Evolutionary conservation across 2,113 vertebrate genomes (phyloP), one percentile per base, ranked within the genome.

Genomic region (Poicephalus gulielmi): DNA sequence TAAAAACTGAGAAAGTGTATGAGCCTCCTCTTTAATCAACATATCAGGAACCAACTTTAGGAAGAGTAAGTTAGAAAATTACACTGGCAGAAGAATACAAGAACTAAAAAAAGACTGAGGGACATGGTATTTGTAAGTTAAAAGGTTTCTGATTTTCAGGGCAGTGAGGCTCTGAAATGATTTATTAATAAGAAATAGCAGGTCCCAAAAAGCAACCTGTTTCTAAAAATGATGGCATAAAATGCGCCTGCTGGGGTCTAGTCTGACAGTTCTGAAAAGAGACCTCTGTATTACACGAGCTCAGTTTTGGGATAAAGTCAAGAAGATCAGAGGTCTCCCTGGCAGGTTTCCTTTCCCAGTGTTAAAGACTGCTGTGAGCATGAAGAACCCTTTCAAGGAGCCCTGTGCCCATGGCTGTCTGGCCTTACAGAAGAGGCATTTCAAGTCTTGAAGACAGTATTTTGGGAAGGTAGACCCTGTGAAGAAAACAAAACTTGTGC

Each of bases 51-150:
- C 1, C 9, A 69, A 23, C 4, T 50, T 71, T 10, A 57, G 52
- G 74, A 63, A 93, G 13, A 31, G 9, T 30, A 33, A 53, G 10
- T 6, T 86, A 70, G 53, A 71, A 37, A 37, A 35, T 44, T n/a
- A 17, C 1, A 5, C 7, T 6, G 3, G 6, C 37, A 63, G 35
- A 28, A 68, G 24, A 88, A 63, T 13, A 17, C 25, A 41, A 59
- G 20, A 73, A 52, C 5, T 59, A 68, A 41, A 81, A 76, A 33
- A 80, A 6, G 2, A 46, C 22, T 37, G 8, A 6, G 7, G 13
- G 25, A 30, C 15, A 30, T 0, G 0, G 2, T 33, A 30, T 23
- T 20, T 79, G 5, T 27, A 60, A 80, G 5, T 37, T 60, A 27
- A 5, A 68, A 59, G 14, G 13, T 60, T 88, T 87, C 49, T n/a